These are phyloP conservation scores for Tokudaia muenninki DNA, from an alignment of 2,797 vertebrate species.

Conservation along the genomic window DNA sequence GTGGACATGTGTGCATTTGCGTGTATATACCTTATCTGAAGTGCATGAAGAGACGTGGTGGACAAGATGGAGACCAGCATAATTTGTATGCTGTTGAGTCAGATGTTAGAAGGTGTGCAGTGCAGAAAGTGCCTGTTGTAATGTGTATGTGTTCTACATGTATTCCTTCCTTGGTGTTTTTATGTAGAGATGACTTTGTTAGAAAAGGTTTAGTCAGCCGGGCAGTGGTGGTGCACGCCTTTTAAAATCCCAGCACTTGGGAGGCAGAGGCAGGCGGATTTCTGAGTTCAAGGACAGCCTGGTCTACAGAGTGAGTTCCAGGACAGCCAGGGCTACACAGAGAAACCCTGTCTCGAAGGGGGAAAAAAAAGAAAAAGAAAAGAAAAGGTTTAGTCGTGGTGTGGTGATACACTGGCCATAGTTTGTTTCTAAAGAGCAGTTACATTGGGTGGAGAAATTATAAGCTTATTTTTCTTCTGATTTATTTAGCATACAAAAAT, in stretches of 20 bases:
- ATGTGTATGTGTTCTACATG: slow-evolving; percentile 57
- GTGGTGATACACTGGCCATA: slow-evolving; percentile 34
- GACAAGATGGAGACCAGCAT: slow-evolving; percentile 40
- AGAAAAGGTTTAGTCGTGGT: slow-evolving; percentile 65
- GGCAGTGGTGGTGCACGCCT: too few relatives aligned
- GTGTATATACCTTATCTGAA: not conserved
- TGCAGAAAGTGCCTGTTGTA: slow-evolving; percentile 60
- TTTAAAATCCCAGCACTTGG: too few relatives aligned
- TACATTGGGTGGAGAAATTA: slow-evolving; percentile 64
- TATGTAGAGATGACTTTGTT: slow-evolving; percentile 62
- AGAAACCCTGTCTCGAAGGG: too few relatives aligned
- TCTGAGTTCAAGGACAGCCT: too few relatives aligned
- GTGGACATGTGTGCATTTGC: not conserved
- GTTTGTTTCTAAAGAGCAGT: slow-evolving; percentile 61
- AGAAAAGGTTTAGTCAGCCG: slow-evolving; percentile 61
- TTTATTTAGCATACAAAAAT: slow-evolving; percentile 76
- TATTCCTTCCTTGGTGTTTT: slow-evolving; percentile 55
- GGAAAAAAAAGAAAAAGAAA: too few relatives aligned
- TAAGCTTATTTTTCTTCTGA: slow-evolving; percentile 64
- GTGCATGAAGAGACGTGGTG: not conserved
- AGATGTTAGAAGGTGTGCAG: slow-evolving; percentile 56
- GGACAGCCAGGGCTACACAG: too few relatives aligned
- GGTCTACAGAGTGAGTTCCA: too few relatives aligned
- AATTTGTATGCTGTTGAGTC: slow-evolving; percentile 25
- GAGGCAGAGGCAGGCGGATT: too few relatives aligned